A percentile compares a stretch with the other conserved stretches of the same genome.
phyloP scores from a whole-genome alignment of 2,797 vertebrate genomes.

The Steatocranus sp. region DNA sequence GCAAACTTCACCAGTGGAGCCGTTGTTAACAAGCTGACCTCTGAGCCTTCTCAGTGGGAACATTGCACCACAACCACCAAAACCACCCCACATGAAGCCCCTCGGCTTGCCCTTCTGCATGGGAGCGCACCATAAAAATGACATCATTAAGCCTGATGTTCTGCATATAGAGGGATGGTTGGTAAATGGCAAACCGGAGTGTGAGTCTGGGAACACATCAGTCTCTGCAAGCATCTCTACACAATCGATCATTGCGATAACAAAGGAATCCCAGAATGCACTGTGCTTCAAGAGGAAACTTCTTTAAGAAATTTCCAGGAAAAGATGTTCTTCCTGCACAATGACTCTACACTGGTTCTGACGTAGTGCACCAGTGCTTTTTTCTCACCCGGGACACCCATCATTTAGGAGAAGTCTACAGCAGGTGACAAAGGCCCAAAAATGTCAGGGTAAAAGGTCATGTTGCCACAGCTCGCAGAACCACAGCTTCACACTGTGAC shows the following conservation, averaged over 20 bases:
- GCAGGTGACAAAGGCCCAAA: background rate
- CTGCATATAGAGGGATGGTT: background rate
- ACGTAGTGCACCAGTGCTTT: background rate
- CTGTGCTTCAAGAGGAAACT: background rate
- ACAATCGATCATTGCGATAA: background rate
- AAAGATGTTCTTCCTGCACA: background rate
- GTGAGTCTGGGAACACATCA: background rate
- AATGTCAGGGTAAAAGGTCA: background rate
- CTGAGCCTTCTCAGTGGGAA: conserved; percentile 47
- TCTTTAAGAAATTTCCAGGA: background rate
- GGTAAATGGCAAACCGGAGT: background rate
- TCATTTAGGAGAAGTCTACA: background rate
- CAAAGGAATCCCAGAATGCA: background rate
- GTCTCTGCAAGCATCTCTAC: background rate
- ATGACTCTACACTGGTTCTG: background rate
- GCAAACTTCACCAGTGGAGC: conserved; percentile 53
- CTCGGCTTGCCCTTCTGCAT: background rate
- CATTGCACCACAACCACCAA: conserved; percentile 27
- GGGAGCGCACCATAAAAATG: background rate
- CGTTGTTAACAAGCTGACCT: conserved; percentile 68
- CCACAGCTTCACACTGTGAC: background rate
- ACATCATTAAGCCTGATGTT: background rate
- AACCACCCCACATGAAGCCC: conserved; percentile 40
- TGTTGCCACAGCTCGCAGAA: background rate
- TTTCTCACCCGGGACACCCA: background rate